Conservation (phyloP, 2,113 vertebrate species). For the Todiramphus chloris region DNA sequence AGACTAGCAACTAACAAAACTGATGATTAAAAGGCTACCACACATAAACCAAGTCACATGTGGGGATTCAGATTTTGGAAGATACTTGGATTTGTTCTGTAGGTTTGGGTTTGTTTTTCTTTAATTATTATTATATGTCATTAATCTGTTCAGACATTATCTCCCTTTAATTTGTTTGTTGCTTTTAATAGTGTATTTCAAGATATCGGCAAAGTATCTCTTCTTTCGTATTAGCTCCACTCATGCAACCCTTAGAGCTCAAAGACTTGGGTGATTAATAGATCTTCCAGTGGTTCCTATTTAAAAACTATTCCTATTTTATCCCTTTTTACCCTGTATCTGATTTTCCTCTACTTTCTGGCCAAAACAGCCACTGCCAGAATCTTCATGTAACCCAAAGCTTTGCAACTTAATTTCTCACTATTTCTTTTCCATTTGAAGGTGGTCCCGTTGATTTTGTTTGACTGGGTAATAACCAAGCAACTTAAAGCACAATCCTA, state of each 20-base stretch:
- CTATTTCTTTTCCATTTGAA: background rate
- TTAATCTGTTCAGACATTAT: conserved; percentile 58
- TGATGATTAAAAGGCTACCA: background rate
- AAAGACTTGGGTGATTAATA: conserved; percentile 57
- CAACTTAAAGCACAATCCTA: background rate
- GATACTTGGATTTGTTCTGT: background rate
- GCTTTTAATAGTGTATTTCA: background rate
- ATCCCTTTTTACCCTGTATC: background rate
- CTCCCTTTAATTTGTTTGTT: conserved; percentile 10
- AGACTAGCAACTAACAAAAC: background rate
- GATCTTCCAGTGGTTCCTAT: conserved; percentile 47
- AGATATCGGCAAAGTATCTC: background rate
- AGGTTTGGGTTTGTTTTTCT: background rate
- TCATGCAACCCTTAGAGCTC: conserved; percentile 2
- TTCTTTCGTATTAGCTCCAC: background rate
- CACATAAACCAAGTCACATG: background rate
- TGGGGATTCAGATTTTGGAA: background rate
- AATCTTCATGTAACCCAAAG: background rate
- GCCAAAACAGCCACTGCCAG: background rate
- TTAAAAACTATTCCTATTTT: conserved; percentile 54
- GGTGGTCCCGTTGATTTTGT: background rate
- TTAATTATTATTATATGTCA: background rate
- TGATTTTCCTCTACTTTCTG: conserved; percentile 17
- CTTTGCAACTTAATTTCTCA: background rate
- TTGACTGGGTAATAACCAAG: background rate